A percentile compares a stretch with the other conserved stretches of the same genome.
These are phyloP conservation scores for Eunapius fragilis DNA, from an alignment of 37 sponge, comb jelly and placozoan species.

Conservation along the genomic window DNA sequence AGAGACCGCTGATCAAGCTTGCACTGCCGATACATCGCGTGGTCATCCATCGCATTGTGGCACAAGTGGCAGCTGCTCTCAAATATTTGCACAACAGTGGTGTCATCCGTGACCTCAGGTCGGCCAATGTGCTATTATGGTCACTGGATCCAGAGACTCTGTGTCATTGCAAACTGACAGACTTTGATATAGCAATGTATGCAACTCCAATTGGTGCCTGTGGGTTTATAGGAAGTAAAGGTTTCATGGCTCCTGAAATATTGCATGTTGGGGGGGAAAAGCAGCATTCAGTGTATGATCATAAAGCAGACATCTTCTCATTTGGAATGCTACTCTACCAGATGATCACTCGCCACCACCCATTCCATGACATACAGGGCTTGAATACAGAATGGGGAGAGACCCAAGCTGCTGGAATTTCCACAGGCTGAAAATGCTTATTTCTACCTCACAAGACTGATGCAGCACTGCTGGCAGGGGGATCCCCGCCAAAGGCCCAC, in stretches of 20 bases:
- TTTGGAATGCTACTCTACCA: constrained; percentile 90
- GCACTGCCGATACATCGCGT: constrained; percentile 62
- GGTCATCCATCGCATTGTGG: constrained; percentile 72
- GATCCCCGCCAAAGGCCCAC: constrained; percentile 62
- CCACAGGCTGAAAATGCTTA: constrained; percentile 53
- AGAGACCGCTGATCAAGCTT: constrained; percentile 62
- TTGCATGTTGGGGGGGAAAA: constrained; percentile 66
- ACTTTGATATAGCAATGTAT: constrained; percentile 85
- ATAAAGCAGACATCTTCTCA: constrained; percentile 87
- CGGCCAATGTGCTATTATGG: constrained; percentile 88
- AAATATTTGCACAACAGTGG: constrained; percentile 74
- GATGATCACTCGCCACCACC: constrained; percentile 76
- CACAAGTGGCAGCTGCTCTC: constrained; percentile 84
- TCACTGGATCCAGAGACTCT: constrained; percentile 76
- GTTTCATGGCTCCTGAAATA: constrained; percentile 93
- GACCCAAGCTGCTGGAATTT: constrained; percentile 73
- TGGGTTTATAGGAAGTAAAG: constrained; percentile 79
- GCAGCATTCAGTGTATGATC: constrained; percentile 74
- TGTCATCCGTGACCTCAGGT: constrained; percentile 86
- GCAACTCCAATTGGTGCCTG: constrained; percentile 72
- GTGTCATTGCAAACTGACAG: constrained; percentile 85
- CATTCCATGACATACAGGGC: constrained; percentile 58
- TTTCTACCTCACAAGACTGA: constrained; percentile 70
- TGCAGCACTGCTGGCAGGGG: constrained; percentile 85
- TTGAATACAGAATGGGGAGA: constrained; percentile 47